Conservation (phyloP, 2,113 vertebrate species). For the Ictidomys tridecemlineatus region DNA sequence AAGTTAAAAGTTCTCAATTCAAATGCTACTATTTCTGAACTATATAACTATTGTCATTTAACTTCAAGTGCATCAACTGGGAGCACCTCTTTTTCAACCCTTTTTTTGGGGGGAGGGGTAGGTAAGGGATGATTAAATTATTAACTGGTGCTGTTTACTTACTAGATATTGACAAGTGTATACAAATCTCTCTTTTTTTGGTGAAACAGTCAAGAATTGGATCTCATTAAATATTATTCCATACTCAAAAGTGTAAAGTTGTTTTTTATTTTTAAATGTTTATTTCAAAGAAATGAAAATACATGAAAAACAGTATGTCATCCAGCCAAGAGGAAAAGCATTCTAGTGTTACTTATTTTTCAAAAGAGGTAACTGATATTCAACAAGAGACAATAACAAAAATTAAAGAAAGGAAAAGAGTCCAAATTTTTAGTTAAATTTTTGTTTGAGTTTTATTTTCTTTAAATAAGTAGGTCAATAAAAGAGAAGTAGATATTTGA, state of each 20-base stretch:
- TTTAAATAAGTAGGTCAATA: constrained; percentile 14
- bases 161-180: not conserved
- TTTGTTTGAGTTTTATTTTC: constrained; percentile 11
- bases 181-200: not conserved
- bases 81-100: not conserved
- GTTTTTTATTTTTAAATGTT: not conserved
- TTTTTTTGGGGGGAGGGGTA: not conserved
- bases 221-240: not conserved
- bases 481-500: not conserved
- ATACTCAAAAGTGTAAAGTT: not conserved
- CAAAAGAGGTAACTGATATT: not conserved
- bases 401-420: not conserved
- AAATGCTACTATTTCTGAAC: not conserved
- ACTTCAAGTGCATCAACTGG: not conserved
- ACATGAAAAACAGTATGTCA: not conserved
- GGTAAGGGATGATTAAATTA: not conserved
- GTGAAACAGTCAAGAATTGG: constrained; percentile 30
- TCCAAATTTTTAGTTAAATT: not conserved
- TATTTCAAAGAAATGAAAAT: not conserved
- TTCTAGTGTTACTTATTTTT: not conserved
- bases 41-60: not conserved
- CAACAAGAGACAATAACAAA: constrained; percentile 16
- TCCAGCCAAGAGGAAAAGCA: not conserved
- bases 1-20: not conserved
- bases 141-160: not conserved